phyloP scores from a whole-genome alignment of 2,113 vertebrate genomes.

The Willisornis vidua region DNA sequence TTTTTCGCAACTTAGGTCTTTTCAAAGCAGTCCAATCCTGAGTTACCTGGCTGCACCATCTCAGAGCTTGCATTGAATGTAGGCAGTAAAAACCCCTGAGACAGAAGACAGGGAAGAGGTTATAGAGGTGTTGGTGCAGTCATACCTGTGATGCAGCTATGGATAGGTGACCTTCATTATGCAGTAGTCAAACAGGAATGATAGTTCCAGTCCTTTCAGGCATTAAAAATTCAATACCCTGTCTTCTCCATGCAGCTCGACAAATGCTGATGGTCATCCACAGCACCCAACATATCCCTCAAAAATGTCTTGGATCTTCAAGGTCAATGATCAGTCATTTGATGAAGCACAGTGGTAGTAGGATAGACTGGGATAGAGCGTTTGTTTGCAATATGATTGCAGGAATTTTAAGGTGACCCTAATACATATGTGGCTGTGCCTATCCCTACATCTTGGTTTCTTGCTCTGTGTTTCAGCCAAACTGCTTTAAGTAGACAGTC shows the following conservation, averaged over 20 bases:
- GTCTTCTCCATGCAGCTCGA: neutral
- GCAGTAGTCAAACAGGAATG: neutral
- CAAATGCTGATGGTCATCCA: neutral
- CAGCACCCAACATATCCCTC: neutral
- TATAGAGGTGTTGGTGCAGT: neutral
- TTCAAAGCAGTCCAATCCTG: neutral
- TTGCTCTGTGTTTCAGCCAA: neutral
- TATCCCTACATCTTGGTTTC: neutral
- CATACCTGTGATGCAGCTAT: fast-evolving
- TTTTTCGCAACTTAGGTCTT: neutral
- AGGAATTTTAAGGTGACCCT: neutral
- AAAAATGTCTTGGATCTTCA: neutral
- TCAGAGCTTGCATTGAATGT: neutral
- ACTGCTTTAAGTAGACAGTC: neutral
- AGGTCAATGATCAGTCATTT: neutral
- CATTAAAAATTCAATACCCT: neutral
- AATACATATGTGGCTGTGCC: neutral
- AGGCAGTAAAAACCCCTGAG: neutral
- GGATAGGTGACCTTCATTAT: neutral
- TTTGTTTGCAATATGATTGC: neutral
- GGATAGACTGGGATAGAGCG: neutral
- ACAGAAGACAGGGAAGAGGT: neutral
- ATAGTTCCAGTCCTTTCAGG: neutral
- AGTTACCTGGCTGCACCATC: neutral
- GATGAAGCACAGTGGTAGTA: neutral